Conservation (phyloP, 2,113 vertebrate species). For the Scolopax mira region DNA sequence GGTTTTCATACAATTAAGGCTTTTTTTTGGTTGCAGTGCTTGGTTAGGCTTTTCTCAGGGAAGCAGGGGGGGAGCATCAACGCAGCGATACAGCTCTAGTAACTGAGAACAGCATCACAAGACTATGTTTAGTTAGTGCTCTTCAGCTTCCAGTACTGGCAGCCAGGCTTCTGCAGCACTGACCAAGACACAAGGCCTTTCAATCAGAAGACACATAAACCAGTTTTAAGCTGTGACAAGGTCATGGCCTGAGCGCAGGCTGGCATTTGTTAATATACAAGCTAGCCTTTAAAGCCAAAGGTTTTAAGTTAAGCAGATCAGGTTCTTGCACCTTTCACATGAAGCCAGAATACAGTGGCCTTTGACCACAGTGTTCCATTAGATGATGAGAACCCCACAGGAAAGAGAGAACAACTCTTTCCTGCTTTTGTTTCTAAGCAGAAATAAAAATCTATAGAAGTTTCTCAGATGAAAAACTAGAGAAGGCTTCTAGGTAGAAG, state of each 20-base stretch:
- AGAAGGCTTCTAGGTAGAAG: neutral
- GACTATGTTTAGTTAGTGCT: neutral
- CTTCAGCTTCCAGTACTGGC: neutral
- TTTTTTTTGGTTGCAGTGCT: neutral
- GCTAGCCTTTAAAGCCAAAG: neutral
- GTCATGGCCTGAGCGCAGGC: neutral
- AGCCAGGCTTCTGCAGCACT: neutral
- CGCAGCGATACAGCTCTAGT: neutral
- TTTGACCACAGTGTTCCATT: neutral
- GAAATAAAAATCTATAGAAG: neutral
- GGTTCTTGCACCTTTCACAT: neutral
- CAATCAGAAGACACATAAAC: neutral
- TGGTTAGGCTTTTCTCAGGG: neutral
- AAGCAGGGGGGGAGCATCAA: fast-evolving
- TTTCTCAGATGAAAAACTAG: neutral
- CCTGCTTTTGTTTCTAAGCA: neutral
- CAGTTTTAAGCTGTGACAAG: neutral
- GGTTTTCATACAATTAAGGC: neutral
- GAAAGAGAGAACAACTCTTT: neutral
- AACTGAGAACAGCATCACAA: neutral
- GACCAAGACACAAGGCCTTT: neutral
- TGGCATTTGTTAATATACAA: neutral
- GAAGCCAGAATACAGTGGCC: neutral
- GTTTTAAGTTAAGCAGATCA: conserved; percentile 22
- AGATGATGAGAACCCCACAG: neutral